Conservation (phyloP, 2,113 vertebrate genomes). For the Zootoca vivipara region DNA sequence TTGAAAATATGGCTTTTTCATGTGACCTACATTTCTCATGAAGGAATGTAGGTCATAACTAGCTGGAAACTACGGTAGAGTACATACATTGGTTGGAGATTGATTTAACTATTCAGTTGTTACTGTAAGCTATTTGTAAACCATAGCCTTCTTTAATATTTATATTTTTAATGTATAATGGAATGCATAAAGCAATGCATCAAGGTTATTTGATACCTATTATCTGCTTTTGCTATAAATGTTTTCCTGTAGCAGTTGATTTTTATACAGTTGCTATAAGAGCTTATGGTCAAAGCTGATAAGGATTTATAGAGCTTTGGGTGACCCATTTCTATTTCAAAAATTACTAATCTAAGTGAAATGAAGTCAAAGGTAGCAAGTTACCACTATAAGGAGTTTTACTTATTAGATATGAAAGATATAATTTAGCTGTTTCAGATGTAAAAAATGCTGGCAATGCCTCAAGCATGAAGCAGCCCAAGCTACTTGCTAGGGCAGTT, state of each 20-base stretch:
- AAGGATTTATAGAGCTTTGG: neutral
- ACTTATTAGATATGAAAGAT: neutral
- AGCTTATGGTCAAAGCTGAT: neutral
- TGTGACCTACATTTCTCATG: constrained; percentile 22
- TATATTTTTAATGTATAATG: neutral
- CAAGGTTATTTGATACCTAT: neutral
- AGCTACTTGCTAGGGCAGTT: neutral
- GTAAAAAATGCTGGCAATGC: neutral
- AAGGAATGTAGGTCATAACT: constrained; percentile 14
- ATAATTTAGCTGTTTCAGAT: neutral
- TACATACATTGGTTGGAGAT: neutral
- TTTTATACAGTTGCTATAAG: neutral
- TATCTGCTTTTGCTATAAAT: neutral
- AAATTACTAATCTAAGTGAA: neutral
- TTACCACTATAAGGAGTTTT: neutral
- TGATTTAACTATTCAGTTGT: neutral
- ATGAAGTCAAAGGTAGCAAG: neutral
- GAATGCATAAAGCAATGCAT: neutral
- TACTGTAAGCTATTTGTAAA: neutral
- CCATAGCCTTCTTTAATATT: neutral
- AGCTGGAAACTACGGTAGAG: neutral
- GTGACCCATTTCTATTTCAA: neutral
- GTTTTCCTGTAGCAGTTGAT: neutral
- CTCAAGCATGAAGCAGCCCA: neutral
- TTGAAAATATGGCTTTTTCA: constrained; percentile 1